These are phyloP conservation scores for Amphipyra tragopoginis DNA, from an alignment of 2,888 invertebrate species.

Conservation along the genomic window DNA sequence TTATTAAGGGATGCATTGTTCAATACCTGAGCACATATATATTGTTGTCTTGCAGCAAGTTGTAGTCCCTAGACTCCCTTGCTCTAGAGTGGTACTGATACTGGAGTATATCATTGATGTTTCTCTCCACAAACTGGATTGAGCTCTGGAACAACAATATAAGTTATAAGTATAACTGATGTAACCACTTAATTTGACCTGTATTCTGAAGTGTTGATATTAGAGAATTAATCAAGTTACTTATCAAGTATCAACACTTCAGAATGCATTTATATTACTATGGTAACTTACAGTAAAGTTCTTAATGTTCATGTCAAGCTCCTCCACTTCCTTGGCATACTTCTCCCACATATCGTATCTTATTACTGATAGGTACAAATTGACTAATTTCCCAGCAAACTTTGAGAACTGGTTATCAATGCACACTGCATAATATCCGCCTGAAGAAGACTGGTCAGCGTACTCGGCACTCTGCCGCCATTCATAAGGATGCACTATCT, in stretches of 20 bases:
- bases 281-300: constrained; percentile 95
- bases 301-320: constrained; percentile 95
- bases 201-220: too few species aligned
- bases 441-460: constrained; percentile 94
- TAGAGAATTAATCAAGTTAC: too few species aligned
- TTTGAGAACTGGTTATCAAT: constrained; percentile 98
- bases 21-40: constrained; percentile 93
- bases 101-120: constrained; percentile 95
- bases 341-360: constrained; percentile 98
- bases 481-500: constrained; percentile 96
- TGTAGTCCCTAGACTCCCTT: constrained; percentile 95
- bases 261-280: too few species aligned
- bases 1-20: background rate
- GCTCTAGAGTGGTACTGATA: constrained; percentile 95
- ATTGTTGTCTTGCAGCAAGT: constrained; percentile 95
- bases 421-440: constrained; percentile 97
- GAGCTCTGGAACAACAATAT: constrained; percentile 88
- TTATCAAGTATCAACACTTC: too few species aligned
- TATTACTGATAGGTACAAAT: constrained; percentile 97
- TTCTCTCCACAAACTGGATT: constrained; percentile 94
- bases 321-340: constrained; percentile 96
- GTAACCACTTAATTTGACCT: background rate
- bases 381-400: constrained; percentile 96
- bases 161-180: constrained; percentile 1
- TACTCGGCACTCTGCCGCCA: constrained; percentile 97